Conservation (phyloP, 2,113 vertebrate genomes). For the Hypomesus transpacificus region DNA sequence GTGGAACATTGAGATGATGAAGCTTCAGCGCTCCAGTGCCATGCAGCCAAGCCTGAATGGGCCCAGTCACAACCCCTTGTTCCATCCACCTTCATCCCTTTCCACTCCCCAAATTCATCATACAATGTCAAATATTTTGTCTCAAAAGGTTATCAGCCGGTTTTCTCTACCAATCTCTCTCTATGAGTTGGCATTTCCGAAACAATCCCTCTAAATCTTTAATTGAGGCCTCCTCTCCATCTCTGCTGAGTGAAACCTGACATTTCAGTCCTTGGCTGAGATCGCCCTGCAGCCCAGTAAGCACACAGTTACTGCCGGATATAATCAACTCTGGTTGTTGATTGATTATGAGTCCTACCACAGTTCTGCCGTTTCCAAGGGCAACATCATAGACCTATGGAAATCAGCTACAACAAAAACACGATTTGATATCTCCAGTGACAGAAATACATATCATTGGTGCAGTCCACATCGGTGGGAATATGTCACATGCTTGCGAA, state of each 20-base stretch:
- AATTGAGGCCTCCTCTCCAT: conserved; percentile 3
- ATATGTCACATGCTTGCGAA: too few species aligned
- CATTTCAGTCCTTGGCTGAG: conserved; percentile 16
- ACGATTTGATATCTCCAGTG: too few species aligned
- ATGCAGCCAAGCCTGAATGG: too few species aligned
- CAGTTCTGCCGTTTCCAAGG: not conserved
- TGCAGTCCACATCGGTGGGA: too few species aligned
- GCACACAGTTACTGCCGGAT: conserved; percentile 1
- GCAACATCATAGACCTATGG: not conserved
- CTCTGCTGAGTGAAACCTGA: conserved; percentile 16
- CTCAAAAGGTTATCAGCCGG: not conserved
- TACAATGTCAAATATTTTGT: not conserved
- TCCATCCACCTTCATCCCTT: too few species aligned
- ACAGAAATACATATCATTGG: too few species aligned
- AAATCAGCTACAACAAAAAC: too few species aligned
- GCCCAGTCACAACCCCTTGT: too few species aligned
- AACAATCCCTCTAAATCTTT: conserved; percentile 16
- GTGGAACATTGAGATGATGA: too few species aligned
- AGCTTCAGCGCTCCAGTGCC: too few species aligned
- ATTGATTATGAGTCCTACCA: not conserved
- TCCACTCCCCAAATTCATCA: not conserved
- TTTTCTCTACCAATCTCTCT: not conserved
- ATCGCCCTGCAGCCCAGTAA: conserved; percentile 2
- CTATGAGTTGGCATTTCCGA: conserved; percentile 24
- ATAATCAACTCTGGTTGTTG: conserved; percentile 4